Conservation (phyloP, 2,888 invertebrate genomes). For the Phasia obesa region DNA sequence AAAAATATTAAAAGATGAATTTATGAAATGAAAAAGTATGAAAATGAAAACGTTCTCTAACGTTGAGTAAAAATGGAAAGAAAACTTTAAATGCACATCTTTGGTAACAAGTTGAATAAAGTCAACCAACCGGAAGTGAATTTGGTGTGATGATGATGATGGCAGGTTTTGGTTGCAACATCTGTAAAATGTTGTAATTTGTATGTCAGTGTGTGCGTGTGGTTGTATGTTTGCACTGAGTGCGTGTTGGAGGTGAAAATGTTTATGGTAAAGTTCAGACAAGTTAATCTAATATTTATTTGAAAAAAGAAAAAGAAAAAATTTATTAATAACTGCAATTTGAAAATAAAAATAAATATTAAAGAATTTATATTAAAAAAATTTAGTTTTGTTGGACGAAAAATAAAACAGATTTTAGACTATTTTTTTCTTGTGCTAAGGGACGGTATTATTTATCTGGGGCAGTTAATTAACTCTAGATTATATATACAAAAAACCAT, state of each 20-base stretch:
- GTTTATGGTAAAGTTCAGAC: conserved; percentile 66
- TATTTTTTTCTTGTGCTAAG: too few relatives aligned
- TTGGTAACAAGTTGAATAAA: conserved; percentile 65
- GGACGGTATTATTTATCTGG: too few relatives aligned
- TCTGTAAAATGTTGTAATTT: conserved; percentile 65
- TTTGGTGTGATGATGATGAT: conserved; percentile 56
- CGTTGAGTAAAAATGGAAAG: conserved; percentile 45
- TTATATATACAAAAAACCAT: too few relatives aligned
- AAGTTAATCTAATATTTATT: conserved; percentile 63
- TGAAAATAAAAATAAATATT: too few relatives aligned
- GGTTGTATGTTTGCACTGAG: background rate
- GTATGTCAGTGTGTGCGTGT: conserved; percentile 4
- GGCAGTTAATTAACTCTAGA: too few relatives aligned
- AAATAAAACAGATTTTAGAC: too few relatives aligned
- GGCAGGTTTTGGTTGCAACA: conserved; percentile 53
- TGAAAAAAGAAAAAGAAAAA: background rate
- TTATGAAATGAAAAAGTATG: conserved; percentile 32
- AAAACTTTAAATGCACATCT: conserved; percentile 70
- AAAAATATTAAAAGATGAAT: conserved; percentile 44
- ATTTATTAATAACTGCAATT: too few relatives aligned
- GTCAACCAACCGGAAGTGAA: conserved; percentile 70
- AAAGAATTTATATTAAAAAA: too few relatives aligned
- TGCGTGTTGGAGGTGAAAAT: conserved; percentile 64
- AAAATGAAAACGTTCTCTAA: conserved; percentile 43
- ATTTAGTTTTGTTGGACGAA: too few relatives aligned